Evolutionary conservation across 1,140 invertebrate species (phyloP), one percentile per base, ranked within the genome.

Genomic region (Penaeus chinensis): DNA sequence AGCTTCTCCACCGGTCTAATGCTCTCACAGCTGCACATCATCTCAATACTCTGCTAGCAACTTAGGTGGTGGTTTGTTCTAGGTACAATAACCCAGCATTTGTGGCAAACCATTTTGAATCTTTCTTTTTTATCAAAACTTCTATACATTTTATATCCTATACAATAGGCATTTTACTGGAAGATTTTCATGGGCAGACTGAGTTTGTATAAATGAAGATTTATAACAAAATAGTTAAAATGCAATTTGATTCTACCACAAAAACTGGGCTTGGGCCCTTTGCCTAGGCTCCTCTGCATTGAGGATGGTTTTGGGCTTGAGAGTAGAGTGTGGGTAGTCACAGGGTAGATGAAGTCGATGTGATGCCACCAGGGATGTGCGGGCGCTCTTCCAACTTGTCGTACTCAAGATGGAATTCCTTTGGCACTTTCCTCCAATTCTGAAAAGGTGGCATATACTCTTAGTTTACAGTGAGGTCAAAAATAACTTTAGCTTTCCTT

Each of bases 371-470:
- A 54, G 88, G 81, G 47, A 87, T 81, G 82, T 87, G 85, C 20
- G 97, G 97, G 92, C 96, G 95, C 88, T 96, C 96, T 93, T 99
- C 98, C 92, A 99, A 94, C 93, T 99, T 99, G 93, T 97, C 97
- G 94, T 99, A 99, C 93, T 99, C 98, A 92, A 99, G 94, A 94
- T 98, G 95, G 94, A 99, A 98, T 93, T 99, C 98, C 93, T 98
- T 99, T 90, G 96, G 95, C 27, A 93, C 92, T 91, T 93, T 94
- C 84, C 93, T 90, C 94, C 94, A 94, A 90, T 92, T 92, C 89
- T 91, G 78, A 13, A 89, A 76, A 61, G 4, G 54, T 11, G 16
- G 10, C 10, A 2, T 54, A 16, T 2, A 54, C 5, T 54, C 61
- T 61, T 22, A 63, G 63, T 61, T 24, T 22, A 82, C 8, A 82